Evolutionary conservation across 1,140 invertebrate genomes (phyloP).

Genomic region (Pseudachorutes palmiensis): DNA sequence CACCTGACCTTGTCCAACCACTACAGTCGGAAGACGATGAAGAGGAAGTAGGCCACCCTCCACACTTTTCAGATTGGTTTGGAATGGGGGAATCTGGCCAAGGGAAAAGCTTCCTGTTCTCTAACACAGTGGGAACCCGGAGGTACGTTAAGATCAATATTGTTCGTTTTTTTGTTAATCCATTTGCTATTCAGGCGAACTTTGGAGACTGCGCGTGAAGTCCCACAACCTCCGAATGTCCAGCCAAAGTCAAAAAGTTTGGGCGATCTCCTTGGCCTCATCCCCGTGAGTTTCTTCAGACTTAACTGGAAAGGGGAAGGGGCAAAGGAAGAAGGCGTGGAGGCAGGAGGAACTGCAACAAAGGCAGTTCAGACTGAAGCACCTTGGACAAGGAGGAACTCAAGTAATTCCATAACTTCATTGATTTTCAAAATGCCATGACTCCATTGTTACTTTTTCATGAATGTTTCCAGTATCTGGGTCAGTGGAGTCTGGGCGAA

Average conservation of each 20-base stretch:
- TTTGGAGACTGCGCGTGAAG: conserved; percentile 29
- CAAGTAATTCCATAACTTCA: background rate
- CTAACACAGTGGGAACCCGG: conserved; percentile 26
- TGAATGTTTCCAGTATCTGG: too few species aligned
- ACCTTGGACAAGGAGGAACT: too few species aligned
- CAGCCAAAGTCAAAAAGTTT: conserved; percentile 66
- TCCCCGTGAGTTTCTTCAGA: conserved; percentile 38
- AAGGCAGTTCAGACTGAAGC: too few species aligned
- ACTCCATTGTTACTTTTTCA: too few species aligned
- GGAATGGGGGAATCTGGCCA: background rate
- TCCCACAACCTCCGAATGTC: conserved; percentile 18
- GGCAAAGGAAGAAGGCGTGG: too few species aligned
- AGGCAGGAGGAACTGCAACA: too few species aligned
- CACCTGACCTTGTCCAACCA: conserved; percentile 11
- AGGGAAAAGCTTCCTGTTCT: conserved; percentile 20
- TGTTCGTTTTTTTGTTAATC: background rate
- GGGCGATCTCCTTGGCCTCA: conserved; percentile 59
- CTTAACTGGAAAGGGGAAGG: background rate
- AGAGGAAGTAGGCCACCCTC: conserved; percentile 10
- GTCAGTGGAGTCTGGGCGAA: background rate
- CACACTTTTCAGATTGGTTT: conserved; percentile 30
- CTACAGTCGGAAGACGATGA: conserved; percentile 28
- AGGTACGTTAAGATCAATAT: conserved; percentile 15
- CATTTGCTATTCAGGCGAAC: conserved; percentile 24
- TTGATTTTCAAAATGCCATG: too few species aligned